Evolutionary conservation across 2,888 invertebrate genomes (phyloP).

Genomic region (Chalcis sispes): DNA sequence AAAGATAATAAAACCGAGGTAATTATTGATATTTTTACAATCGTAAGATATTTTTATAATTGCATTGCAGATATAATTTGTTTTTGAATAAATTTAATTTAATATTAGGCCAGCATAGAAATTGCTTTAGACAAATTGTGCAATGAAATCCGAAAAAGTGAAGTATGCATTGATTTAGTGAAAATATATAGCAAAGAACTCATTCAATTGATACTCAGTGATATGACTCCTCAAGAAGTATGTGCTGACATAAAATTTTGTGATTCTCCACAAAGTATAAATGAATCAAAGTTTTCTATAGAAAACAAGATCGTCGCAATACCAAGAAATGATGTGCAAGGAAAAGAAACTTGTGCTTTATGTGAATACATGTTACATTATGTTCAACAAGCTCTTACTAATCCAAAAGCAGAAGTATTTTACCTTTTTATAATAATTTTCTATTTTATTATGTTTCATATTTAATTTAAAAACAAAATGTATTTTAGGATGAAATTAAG

Average conservation of each 20-base stretch:
- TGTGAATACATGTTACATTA: slow-evolving; percentile 91
- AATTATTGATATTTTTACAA: slow-evolving; percentile 16
- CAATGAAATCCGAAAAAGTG: slow-evolving; percentile 80
- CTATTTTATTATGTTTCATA: slow-evolving; percentile 11
- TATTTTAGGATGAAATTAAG: slow-evolving; percentile 82
- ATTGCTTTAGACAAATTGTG: slow-evolving; percentile 85
- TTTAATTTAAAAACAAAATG: neutral
- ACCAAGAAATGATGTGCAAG: slow-evolving; percentile 70
- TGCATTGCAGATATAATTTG: slow-evolving; percentile 3
- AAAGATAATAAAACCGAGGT: slow-evolving; percentile 85
- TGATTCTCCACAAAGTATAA: slow-evolving; percentile 67
- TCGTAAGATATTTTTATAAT: slow-evolving; percentile 13
- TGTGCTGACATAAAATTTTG: slow-evolving; percentile 88
- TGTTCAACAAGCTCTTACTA: slow-evolving; percentile 84
- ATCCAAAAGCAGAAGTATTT: slow-evolving; percentile 82
- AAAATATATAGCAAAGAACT: slow-evolving; percentile 86
- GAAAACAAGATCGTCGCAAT: slow-evolving; percentile 52
- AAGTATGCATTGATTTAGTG: slow-evolving; percentile 87
- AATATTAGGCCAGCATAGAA: slow-evolving; percentile 81
- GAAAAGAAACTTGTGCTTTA: slow-evolving; percentile 82
- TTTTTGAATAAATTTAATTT: neutral
- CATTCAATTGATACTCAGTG: slow-evolving; percentile 86
- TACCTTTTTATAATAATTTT: neutral
- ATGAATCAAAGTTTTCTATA: slow-evolving; percentile 5
- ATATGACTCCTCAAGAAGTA: slow-evolving; percentile 86